Evolutionary conservation across 2,888 invertebrate species (phyloP).

Genomic region (Ormyrus pomaceus): DNA sequence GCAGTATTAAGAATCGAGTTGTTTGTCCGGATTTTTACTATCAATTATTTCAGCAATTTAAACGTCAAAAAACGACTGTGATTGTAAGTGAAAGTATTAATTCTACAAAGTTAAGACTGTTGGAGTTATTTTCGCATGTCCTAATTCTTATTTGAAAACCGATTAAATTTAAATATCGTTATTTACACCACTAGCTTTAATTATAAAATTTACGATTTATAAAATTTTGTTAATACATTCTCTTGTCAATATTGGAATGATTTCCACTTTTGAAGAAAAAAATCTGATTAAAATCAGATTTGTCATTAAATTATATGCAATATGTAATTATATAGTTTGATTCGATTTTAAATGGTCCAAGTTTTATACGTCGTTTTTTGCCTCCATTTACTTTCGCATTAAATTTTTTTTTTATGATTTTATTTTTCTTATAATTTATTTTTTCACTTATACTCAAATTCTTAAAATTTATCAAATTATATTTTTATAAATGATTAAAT

Average conservation of each 20-base stretch:
- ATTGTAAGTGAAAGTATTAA: slow-evolving; percentile 1
- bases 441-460: no score
- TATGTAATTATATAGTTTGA: no score
- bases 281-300: no score
- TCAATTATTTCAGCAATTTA: background rate
- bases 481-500: background rate
- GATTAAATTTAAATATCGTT: background rate
- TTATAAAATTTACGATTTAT: background rate
- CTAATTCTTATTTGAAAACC: background rate
- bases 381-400: no score
- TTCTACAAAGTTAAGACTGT: background rate
- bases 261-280: no score
- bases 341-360: no score
- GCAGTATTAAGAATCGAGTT: background rate
- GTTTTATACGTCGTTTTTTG: no score
- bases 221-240: no score
- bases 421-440: no score
- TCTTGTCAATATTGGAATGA: no score
- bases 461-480: background rate
- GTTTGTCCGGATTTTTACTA: background rate
- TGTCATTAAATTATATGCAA: no score
- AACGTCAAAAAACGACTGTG: background rate
- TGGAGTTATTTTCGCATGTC: background rate
- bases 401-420: no score
- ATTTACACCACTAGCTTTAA: background rate